phyloP scores from a whole-genome alignment of 2,888 invertebrate species.

The Agrochola lota region DNA sequence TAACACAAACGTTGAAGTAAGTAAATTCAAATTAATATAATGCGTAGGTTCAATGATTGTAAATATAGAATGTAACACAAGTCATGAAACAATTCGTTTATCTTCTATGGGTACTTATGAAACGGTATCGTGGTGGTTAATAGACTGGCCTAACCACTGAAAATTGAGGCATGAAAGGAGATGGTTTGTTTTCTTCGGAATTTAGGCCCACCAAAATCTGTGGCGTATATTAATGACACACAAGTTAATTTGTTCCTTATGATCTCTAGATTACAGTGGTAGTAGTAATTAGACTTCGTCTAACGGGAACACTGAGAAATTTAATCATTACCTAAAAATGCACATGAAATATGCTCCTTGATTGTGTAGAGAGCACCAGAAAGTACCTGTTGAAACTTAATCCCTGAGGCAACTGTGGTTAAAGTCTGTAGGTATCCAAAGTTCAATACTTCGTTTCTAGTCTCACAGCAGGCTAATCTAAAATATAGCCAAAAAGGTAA shows the following conservation, averaged over 20 bases:
- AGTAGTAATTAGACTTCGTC: too few species aligned
- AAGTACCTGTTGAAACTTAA: neutral
- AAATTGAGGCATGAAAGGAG: neutral
- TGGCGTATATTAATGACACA: too few species aligned
- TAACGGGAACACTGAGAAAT: too few species aligned
- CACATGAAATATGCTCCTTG: neutral
- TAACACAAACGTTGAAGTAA: slow-evolving; percentile 10
- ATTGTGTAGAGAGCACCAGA: neutral
- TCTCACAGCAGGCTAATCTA: slow-evolving; percentile 5
- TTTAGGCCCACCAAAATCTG: too few species aligned
- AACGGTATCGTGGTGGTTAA: neutral
- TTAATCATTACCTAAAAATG: too few species aligned
- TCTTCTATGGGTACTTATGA: neutral
- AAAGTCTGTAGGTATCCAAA: neutral
- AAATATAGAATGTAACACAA: neutral
- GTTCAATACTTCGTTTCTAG: neutral
- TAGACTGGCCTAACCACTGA: neutral
- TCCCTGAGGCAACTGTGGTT: neutral
- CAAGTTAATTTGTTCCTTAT: too few species aligned
- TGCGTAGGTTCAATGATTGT: neutral
- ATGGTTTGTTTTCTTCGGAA: too few species aligned
- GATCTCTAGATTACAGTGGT: too few species aligned
- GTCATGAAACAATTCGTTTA: neutral
- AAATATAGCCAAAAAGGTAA: slow-evolving; percentile 21
- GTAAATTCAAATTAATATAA: neutral